Percentiles rank a stretch among this genome's conserved stretches.
These are phyloP conservation scores for Lepus townsendii DNA, from an alignment of 2,797 vertebrate species.

Conservation along the genomic window DNA sequence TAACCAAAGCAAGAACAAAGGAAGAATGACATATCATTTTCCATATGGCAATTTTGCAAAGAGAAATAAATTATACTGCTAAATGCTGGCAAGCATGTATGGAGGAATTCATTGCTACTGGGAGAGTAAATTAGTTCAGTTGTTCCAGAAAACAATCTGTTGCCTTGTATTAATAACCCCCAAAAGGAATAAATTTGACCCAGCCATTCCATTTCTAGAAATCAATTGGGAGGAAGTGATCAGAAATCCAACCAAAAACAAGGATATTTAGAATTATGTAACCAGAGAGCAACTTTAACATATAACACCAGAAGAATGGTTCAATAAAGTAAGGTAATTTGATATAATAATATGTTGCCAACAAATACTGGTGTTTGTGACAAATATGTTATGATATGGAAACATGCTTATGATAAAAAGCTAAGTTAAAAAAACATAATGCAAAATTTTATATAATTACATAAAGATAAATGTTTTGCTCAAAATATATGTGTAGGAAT, in stretches of 20 bases:
- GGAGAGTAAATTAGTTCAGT: background rate
- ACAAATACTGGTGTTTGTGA: background rate
- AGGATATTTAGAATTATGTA: background rate
- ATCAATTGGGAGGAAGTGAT: slow-evolving; percentile 6
- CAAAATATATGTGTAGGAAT: background rate
- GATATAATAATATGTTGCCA: background rate
- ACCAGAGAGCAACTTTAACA: background rate
- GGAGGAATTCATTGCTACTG: background rate
- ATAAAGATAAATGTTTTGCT: slow-evolving; percentile 2
- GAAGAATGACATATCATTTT: background rate
- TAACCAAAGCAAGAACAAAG: slow-evolving; percentile 33
- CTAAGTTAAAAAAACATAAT: slow-evolving; percentile 16
- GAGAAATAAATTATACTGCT: slow-evolving; percentile 46
- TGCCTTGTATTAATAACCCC: background rate
- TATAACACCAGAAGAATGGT: background rate
- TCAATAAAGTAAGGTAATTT: background rate
- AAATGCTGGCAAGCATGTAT: background rate
- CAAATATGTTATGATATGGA: slow-evolving; percentile 6
- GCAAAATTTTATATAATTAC: slow-evolving; percentile 18
- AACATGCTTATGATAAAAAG: slow-evolving; percentile 29
- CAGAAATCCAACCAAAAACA: slow-evolving; percentile 45
- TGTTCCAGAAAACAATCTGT: background rate
- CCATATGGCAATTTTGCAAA: slow-evolving; percentile 3
- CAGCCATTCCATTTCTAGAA: background rate
- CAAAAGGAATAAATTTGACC: background rate